Evolutionary conservation across 2,113 vertebrate species (phyloP).

Genomic region (Cochlearius cochlearius): DNA sequence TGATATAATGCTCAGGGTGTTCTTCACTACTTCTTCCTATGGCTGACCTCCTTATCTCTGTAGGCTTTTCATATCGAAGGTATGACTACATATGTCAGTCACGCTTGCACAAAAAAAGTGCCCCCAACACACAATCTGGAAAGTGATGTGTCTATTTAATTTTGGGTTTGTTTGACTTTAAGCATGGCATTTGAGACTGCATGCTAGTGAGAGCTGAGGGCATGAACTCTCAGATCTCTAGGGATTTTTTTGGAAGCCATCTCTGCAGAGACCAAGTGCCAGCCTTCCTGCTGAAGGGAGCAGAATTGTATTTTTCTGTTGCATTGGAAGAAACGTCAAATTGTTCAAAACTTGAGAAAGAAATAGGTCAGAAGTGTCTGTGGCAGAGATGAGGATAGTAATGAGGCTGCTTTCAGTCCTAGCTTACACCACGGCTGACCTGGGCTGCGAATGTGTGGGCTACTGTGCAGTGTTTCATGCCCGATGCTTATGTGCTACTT

Average conservation of each 20-base stretch:
- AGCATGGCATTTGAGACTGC: background rate
- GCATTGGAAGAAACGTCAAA: background rate
- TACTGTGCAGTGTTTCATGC: background rate
- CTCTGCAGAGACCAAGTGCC: background rate
- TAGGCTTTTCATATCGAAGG: background rate
- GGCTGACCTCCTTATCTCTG: background rate
- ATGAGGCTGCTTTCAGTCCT: background rate
- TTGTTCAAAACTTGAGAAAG: background rate
- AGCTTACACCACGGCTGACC: background rate
- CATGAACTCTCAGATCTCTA: background rate
- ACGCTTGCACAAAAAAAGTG: background rate
- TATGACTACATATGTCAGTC: background rate
- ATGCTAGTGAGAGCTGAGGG: background rate
- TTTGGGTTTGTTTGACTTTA: background rate
- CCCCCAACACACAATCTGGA: background rate
- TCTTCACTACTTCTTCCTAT: background rate
- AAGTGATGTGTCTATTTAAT: background rate
- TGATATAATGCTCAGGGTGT: fast-evolving
- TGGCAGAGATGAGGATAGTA: background rate
- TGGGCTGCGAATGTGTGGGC: background rate
- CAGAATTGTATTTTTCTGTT: background rate
- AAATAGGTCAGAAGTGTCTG: background rate
- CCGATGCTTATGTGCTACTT: background rate
- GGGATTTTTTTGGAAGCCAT: background rate
- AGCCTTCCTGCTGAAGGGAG: background rate